These are phyloP conservation scores for Tricholaema leucomelas DNA, from an alignment of 2,113 vertebrate species.

Conservation along the genomic window DNA sequence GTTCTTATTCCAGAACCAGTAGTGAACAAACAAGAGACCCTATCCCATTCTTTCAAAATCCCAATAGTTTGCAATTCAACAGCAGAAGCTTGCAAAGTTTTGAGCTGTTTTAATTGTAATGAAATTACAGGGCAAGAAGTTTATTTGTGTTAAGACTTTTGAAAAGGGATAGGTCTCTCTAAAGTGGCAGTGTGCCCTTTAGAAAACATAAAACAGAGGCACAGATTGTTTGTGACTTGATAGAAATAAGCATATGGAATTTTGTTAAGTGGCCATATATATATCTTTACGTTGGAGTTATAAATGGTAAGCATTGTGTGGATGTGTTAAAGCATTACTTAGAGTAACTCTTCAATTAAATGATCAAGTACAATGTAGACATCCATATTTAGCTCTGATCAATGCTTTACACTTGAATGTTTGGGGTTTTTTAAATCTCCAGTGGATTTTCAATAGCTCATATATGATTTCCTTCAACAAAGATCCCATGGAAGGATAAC, in stretches of 20 bases:
- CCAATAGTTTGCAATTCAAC: not conserved
- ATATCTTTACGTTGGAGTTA: not conserved
- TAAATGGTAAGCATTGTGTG: not conserved
- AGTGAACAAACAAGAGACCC: conserved; percentile 64
- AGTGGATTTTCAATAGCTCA: not conserved
- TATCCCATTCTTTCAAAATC: conserved; percentile 73
- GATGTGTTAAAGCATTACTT: not conserved
- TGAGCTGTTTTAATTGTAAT: not conserved
- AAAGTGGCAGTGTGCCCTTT: conserved; percentile 73
- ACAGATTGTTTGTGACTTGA: conserved; percentile 84
- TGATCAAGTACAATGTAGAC: not conserved
- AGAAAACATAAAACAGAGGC: conserved; percentile 66
- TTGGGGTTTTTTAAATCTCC: not conserved
- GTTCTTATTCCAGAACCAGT: conserved; percentile 34
- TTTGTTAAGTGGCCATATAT: not conserved
- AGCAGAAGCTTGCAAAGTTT: not conserved
- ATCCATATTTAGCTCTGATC: not conserved
- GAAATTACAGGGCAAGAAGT: conserved; percentile 1
- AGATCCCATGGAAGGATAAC: not conserved
- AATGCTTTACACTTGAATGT: not conserved
- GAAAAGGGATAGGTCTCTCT: conserved; percentile 77
- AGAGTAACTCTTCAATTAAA: not conserved
- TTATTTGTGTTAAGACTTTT: not conserved
- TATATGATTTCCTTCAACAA: not conserved
- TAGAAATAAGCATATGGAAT: conserved; percentile 46